Percentiles rank a stretch among this genome's conserved stretches.
These are phyloP conservation scores for Acanthurus lineatus DNA, from an alignment of 2,797 vertebrate genomes.

Conservation along the genomic window DNA sequence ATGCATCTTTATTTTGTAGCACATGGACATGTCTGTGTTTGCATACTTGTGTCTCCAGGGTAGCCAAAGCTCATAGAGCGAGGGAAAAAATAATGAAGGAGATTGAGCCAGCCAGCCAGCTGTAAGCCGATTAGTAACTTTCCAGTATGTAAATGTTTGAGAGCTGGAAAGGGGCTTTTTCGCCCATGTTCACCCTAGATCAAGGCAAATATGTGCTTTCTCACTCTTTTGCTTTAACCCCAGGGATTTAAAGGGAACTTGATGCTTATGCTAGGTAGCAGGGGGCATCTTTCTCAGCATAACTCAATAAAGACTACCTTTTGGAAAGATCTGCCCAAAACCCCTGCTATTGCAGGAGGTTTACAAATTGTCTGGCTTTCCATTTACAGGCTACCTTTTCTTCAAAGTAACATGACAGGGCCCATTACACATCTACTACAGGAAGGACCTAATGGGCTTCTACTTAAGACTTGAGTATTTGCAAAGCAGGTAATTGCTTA, in stretches of 20 bases:
- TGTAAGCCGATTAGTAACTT: constrained; percentile 84
- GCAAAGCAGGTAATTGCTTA: constrained; percentile 78
- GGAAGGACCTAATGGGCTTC: constrained; percentile 76
- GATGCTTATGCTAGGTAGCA: constrained; percentile 54
- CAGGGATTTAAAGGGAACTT: constrained; percentile 47
- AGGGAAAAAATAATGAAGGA: constrained; percentile 66
- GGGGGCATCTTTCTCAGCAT: constrained; percentile 61
- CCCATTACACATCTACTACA: constrained; percentile 78
- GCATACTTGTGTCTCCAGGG: constrained; percentile 68
- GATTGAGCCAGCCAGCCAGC: constrained; percentile 59
- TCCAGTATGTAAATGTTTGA: constrained; percentile 76
- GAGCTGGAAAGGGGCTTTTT: constrained; percentile 72
- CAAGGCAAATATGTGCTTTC: constrained; percentile 79
- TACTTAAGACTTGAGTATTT: constrained; percentile 77
- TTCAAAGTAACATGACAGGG: constrained; percentile 77
- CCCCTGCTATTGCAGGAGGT: constrained; percentile 76
- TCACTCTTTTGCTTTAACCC: constrained; percentile 52
- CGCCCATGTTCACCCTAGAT: constrained; percentile 69
- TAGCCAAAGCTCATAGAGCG: constrained; percentile 60
- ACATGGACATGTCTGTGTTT: constrained; percentile 59
- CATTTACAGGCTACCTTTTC: constrained; percentile 80
- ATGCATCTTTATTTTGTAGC: constrained; percentile 32
- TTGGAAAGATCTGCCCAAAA: constrained; percentile 74
- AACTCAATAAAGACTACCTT: constrained; percentile 63
- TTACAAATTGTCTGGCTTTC: constrained; percentile 81